Evolutionary conservation across 1,140 invertebrate species (phyloP), one percentile per base, ranked within the genome.

Genomic region (Euura saliciscinereae): DNA sequence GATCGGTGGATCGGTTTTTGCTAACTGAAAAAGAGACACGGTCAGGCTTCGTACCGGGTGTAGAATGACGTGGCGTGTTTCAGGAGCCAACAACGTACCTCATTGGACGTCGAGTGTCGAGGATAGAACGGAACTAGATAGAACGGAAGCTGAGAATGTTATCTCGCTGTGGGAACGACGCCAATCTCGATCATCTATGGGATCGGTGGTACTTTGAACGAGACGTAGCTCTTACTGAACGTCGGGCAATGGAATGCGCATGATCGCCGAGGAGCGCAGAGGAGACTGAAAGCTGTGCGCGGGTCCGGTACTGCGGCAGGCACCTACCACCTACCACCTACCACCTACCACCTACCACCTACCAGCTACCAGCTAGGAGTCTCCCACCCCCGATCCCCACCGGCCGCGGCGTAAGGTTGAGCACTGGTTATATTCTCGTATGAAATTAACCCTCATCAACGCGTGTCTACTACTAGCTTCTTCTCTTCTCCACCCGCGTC

Each of bases 391-490:
- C 69, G 66, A 69, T 43, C 72, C 74, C 66, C 70, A 43, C 69
- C 71, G 44, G 71, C 69, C 45, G 66, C 72, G 69, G 66, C 76
- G 72, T 72, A 71, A 73, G 76, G 74, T 74, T 78, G 78, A 78
- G 79, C 76, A 75, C 67, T 75, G 76, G 74, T 78, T 75, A 81
- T 78, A 82, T 78, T 78, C 80, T 83, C 82, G 80, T 86, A 84
- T 80, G 81, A 88, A 87, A 87, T 88, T 88, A 88, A 88, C 84
- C 84, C 86, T 87, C 87, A 88, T 88, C 85, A 88, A 86, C 84
- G 82, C 79, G 76, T 81, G 78, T 78, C 77, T 67, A 79, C 80
- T 69, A 73, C 77, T 73, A 69, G 70, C 73, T 73, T 73, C 74
- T 66, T 72, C 28, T 69, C 71, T 73, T 73, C 74, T 66, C 73